Percentiles rank a stretch among this genome's conserved stretches.
Conservation (phyloP, 2,888 invertebrate genomes). For the Drosophila anomalipes region DNA sequence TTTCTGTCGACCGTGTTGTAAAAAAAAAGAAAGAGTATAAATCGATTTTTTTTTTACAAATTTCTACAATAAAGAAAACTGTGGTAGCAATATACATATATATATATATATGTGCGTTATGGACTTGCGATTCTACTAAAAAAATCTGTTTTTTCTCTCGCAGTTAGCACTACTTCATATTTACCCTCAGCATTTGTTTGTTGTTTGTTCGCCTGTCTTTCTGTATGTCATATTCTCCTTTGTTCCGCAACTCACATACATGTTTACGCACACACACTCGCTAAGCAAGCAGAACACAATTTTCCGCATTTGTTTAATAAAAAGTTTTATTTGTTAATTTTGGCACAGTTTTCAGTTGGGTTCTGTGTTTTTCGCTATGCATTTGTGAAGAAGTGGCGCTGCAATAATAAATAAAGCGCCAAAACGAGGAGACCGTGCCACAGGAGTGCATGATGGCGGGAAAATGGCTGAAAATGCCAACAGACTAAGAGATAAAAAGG, state of each 20-base stretch:
- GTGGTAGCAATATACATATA: not conserved
- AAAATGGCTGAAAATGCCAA: slow-evolving; percentile 53
- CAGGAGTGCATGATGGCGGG: not conserved
- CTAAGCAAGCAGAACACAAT: slow-evolving; percentile 64
- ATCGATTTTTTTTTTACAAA: not conserved
- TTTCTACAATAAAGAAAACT: not conserved
- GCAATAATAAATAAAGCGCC: slow-evolving; percentile 74
- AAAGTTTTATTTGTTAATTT: slow-evolving; percentile 77
- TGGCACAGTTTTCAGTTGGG: slow-evolving; percentile 64
- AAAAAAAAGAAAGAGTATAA: not conserved
- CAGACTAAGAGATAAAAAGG: slow-evolving; percentile 51
- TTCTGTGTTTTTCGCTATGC: slow-evolving; percentile 43
- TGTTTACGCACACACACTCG: slow-evolving; percentile 19
- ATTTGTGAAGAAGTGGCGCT: slow-evolving; percentile 53
- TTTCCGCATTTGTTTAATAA: slow-evolving; percentile 72
- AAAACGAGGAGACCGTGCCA: slow-evolving; percentile 22
- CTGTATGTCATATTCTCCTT: slow-evolving; percentile 40
- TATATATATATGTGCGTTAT: not conserved
- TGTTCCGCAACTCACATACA: slow-evolving; percentile 26
- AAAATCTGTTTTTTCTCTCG: slow-evolving; percentile 21
- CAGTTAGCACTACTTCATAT: slow-evolving; percentile 24
- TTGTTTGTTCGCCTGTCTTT: slow-evolving; percentile 26
- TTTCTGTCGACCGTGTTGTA: not conserved
- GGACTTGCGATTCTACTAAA: slow-evolving; percentile 18
- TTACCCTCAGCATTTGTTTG: slow-evolving; percentile 43